Base-by-base conservation (phyloP, 1,140 invertebrate species). In the Cotesia vestalis region DNA sequence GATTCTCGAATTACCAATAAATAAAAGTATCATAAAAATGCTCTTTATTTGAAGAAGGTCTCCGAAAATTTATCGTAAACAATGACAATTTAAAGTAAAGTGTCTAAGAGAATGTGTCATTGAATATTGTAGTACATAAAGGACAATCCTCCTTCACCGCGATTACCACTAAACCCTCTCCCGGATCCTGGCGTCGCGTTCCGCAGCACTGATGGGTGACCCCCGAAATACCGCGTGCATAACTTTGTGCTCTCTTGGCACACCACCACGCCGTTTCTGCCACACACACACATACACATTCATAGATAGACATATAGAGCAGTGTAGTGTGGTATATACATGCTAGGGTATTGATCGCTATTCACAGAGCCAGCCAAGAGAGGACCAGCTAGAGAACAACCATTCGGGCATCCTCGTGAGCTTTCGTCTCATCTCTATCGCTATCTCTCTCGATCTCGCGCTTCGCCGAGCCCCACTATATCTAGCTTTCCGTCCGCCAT, bases 171-270 rank as follows among this genome's bases (percentile, higher is more conserved):
- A 17, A 20, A 53, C 46, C 67, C 34, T 34, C 52, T 72, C 66
- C 62, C 61, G 59, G 62, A 57, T 52, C 64, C 69, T 71, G 52
- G 62, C 66, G 62, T 73, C 66, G 61, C 46, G 71, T 34, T 68
- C 63, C 63, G 52, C 60, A 71, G 55, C 63, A 55, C 60, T 63
- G 60, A 63, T 71, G 68, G 78, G 66, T 78, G 78, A 80, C 75
- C 79, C 76, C 77, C 68, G 76, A 80, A 83, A 78, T 80, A 73
- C 77, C 77, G 79, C 77, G 78, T 83, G 80, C 81, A 83, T 83
- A 83, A 84, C 80, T 84, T 82, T 68, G 81, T 82, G 80, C 81
- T 84, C 80, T 83, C 78, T 81, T 81, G 80, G 77, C 76, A 80
- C 77, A 78, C 77, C 75, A 59, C 59, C 40, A 46, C 40, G 5